Conservation (phyloP, 2,113 vertebrate species). For the Takifugu bimaculatus region DNA sequence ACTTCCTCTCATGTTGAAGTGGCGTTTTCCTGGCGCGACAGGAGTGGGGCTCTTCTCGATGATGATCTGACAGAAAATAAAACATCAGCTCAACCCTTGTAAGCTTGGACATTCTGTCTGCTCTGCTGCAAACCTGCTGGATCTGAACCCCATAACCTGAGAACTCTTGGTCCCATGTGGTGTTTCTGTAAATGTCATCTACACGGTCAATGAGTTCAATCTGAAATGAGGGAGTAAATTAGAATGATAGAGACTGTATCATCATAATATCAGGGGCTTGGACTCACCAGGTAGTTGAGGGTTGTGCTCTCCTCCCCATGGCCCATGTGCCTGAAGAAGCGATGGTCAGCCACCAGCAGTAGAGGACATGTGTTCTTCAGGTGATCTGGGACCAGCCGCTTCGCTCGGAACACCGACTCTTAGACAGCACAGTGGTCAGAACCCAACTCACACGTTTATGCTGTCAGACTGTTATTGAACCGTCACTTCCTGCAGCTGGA, state of each 20-base stretch:
- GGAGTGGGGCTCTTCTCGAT: conserved; percentile 81
- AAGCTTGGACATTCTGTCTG: background rate
- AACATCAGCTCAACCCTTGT: background rate
- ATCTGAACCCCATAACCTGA: conserved; percentile 95
- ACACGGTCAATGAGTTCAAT: conserved; percentile 97
- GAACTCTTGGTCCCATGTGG: conserved; percentile 88
- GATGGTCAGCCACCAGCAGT: conserved; percentile 93
- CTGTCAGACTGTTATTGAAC: background rate
- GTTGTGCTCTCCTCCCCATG: conserved; percentile 91
- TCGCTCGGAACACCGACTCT: conserved; percentile 68
- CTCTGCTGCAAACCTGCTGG: conserved; percentile 82
- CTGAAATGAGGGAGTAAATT: conserved; percentile 55
- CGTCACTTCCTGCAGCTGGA: no score
- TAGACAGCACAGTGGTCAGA: background rate
- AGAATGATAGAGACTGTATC: background rate
- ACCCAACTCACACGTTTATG: background rate
- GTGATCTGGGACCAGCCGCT: conserved; percentile 70
- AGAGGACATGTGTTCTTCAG: conserved; percentile 90
- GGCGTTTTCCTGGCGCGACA: conserved; percentile 52
- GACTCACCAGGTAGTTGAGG: conserved; percentile 90
- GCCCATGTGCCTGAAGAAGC: conserved; percentile 93
- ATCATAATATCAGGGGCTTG: background rate
- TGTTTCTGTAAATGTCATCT: conserved; percentile 96
- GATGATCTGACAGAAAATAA: conserved; percentile 78
- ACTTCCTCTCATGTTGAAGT: conserved; percentile 91